phyloP scores from a whole-genome alignment of 64 coral and sea anemone genomes.

The Stichodactyla mertensii region DNA sequence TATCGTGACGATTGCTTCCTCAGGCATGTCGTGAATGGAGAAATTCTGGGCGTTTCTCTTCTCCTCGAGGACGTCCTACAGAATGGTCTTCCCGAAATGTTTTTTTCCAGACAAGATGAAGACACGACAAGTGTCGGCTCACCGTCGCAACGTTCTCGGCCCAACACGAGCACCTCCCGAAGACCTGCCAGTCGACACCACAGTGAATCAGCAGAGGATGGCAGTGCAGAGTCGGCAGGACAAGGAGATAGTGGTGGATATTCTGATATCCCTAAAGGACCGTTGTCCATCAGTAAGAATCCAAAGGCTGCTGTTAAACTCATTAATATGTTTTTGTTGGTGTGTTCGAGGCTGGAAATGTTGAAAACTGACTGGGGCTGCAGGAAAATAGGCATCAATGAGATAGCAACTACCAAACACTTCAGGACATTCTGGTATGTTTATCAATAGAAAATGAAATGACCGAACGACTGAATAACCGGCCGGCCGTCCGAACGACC shows the following conservation, averaged over 20 bases:
- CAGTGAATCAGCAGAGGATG: slow-evolving; percentile 32
- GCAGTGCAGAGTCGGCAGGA: not conserved
- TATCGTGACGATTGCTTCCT: not conserved
- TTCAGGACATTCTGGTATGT: slow-evolving; percentile 83
- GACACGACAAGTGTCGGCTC: slow-evolving; percentile 33
- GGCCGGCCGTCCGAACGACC: too few relatives aligned
- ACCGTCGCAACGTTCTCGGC: slow-evolving; percentile 55
- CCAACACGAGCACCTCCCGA: slow-evolving; percentile 73
- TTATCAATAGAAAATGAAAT: not conserved
- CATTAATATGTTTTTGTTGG: slow-evolving; percentile 79
- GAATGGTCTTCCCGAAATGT: slow-evolving; percentile 77
- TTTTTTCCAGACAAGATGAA: slow-evolving; percentile 60
- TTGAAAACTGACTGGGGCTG: slow-evolving; percentile 91
- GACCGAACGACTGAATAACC: too few relatives aligned
- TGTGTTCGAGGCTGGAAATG: slow-evolving; percentile 76
- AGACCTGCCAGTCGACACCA: slow-evolving; percentile 42
- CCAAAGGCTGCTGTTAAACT: slow-evolving; percentile 79
- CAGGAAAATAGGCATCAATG: slow-evolving; percentile 81
- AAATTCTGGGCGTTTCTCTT: slow-evolving; percentile 93
- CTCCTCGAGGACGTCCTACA: slow-evolving; percentile 92
- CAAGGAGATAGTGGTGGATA: not conserved
- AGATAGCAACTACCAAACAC: slow-evolving; percentile 61
- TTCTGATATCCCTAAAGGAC: slow-evolving; percentile 73
- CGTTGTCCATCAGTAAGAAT: slow-evolving; percentile 73
- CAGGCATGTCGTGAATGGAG: slow-evolving; percentile 98